phyloP scores from a whole-genome alignment of 2,888 invertebrate genomes.

The Andrena fulva region DNA sequence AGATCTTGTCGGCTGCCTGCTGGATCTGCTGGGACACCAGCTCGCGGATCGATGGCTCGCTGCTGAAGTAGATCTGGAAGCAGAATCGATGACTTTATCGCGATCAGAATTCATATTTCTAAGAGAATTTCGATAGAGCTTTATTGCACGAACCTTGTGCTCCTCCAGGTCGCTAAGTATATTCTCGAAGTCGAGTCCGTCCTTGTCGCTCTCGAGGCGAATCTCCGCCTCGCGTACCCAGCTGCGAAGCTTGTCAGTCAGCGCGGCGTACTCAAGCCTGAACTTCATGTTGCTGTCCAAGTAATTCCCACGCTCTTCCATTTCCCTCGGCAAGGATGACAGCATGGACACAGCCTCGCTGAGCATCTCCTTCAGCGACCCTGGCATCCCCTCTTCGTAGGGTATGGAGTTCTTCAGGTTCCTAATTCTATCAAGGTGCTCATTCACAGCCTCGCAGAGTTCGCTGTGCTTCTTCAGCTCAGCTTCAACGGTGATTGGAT shows the following conservation, averaged over 20 bases:
- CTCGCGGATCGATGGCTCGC: constrained; percentile 91
- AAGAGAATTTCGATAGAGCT: too few relatives aligned
- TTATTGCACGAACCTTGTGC: constrained; percentile 87
- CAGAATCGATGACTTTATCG: not conserved
- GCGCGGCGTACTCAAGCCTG: constrained; percentile 91
- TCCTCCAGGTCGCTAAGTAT: constrained; percentile 93
- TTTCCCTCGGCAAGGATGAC: constrained; percentile 91
- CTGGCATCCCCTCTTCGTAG: constrained; percentile 92
- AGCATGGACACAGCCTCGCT: constrained; percentile 93
- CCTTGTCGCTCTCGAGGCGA: constrained; percentile 91
- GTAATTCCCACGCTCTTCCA: constrained; percentile 93
- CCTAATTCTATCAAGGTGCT: constrained; percentile 89
- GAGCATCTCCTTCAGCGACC: constrained; percentile 92
- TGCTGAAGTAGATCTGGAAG: constrained; percentile 90
- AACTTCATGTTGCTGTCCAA: constrained; percentile 91
- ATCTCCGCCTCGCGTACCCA: constrained; percentile 95
- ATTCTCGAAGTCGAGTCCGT: constrained; percentile 95
- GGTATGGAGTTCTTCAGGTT: constrained; percentile 90
- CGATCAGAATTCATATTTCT: too few relatives aligned
- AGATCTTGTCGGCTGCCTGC: constrained; percentile 94
- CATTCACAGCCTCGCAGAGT: constrained; percentile 89
- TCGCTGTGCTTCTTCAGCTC: constrained; percentile 92
- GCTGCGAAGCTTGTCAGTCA: constrained; percentile 91
- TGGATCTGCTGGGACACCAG: constrained; percentile 93
- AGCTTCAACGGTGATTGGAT: constrained; percentile 91